Evolutionary conservation across 92 coral and sea anemone genomes (phyloP), one percentile per base, ranked within the genome.

Genomic region (Siderastrea radians): DNA sequence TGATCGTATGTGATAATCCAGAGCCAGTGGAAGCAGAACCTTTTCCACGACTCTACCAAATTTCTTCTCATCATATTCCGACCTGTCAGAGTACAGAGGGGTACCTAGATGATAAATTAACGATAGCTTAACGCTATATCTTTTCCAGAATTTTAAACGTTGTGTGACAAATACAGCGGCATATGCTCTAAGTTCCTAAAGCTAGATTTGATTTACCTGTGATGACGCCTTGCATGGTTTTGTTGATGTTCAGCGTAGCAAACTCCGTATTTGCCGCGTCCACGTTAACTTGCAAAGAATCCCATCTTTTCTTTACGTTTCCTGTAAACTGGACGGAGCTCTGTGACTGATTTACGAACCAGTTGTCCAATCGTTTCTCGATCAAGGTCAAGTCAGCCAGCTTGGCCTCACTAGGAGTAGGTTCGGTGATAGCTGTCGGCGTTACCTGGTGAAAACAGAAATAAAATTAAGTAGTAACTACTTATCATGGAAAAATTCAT

Each of bases 291-390:
- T 73, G 77, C n/a, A 93, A 64, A 8, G 84, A 82, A 14, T 76
- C 45, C 96, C 93, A 93, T 49, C 92, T 62, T 60, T 84, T 87
- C n/a, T 64, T 26, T 46, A 69, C 84, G 68, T 87, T 63, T 48
- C 90, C 84, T 63, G 65, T 52, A 81, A 86, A 73, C 48, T 80
- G 54, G 66, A 47, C 15, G 6, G 84, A 78, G 9, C 73, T 44
- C 65, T 80, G 78, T 43, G 73, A 65, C 73, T 81, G 85, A 12
- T 49, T 60, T 9, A 81, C 87, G 75, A 82, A 93, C 94, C 96
- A 93, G 81, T 91, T 90, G 2, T 87, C 71, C 49, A 90, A 86
- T 15, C 94, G 85, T 43, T 76, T 84, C 51, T 93, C 91, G 53
- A 93, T 88, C 57, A 85, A 54, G 14, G 65, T 47, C 45, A 93